Percentiles rank a stretch among this genome's conserved stretches.
phyloP scores from a whole-genome alignment of 2,113 vertebrate species.

The Myotis lucifugus region DNA sequence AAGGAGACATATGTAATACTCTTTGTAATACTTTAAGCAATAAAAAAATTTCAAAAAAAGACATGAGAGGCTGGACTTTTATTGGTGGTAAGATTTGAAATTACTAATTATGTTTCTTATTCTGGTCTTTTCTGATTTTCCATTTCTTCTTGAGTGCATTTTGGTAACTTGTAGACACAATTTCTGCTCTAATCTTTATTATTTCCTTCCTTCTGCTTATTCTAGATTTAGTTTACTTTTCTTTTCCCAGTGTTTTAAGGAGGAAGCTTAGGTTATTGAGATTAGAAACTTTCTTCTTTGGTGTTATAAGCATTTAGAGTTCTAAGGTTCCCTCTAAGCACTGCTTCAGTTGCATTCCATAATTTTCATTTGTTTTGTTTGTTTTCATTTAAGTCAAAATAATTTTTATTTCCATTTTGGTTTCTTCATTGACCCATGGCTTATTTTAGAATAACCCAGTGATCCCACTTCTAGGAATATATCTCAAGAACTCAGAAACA shows the following conservation, averaged over 20 bases:
- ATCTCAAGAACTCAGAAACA: too few relatives aligned
- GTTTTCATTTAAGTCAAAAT: neutral
- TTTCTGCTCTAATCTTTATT: constrained; percentile 2
- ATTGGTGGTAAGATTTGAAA: constrained; percentile 2
- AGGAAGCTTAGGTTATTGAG: neutral
- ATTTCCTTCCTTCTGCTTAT: neutral
- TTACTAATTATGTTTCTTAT: neutral
- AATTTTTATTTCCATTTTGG: neutral
- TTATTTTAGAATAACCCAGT: neutral
- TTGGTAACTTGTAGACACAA: neutral
- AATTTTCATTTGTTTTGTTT: neutral
- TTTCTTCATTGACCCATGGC: neutral
- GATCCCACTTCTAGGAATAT: too few relatives aligned
- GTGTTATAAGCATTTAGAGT: neutral
- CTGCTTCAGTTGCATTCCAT: neutral
- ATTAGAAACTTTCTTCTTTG: neutral
- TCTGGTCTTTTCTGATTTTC: neutral
- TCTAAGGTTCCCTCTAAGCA: neutral
- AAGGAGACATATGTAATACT: too few relatives aligned
- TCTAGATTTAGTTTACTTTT: neutral
- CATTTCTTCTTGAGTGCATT: neutral
- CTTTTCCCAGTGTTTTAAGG: neutral
- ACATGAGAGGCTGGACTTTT: neutral
- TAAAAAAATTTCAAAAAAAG: neutral
- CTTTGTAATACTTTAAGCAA: too few relatives aligned